These are phyloP conservation scores for Gonocerus acuteangulatus DNA, from an alignment of 2,888 invertebrate species.

Conservation along the genomic window DNA sequence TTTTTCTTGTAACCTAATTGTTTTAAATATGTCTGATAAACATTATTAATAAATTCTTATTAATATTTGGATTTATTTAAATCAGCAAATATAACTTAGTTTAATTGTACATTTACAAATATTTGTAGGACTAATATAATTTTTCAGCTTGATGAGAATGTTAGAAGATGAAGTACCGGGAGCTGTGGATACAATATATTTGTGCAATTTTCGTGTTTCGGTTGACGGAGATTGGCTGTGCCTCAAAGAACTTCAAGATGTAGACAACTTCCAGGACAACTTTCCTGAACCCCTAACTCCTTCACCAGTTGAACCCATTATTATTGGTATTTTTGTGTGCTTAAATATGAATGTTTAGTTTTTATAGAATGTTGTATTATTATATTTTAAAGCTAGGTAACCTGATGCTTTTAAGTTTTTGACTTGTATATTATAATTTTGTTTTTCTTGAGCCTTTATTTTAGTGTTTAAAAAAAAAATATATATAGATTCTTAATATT, in stretches of 20 bases:
- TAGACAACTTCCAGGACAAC: slow-evolving; percentile 69
- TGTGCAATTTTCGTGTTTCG: slow-evolving; percentile 94
- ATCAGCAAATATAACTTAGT: too few species aligned
- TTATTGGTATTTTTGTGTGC: slow-evolving; percentile 48
- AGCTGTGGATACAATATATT: slow-evolving; percentile 91
- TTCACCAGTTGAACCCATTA: slow-evolving; percentile 55
- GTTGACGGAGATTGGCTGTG: slow-evolving; percentile 97
- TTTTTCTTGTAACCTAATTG: too few species aligned
- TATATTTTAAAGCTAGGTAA: too few species aligned
- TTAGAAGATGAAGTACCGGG: slow-evolving; percentile 59
- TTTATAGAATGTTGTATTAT: too few species aligned
- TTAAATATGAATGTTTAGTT: not conserved
- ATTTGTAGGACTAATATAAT: not conserved
- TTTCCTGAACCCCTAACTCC: slow-evolving; percentile 58
- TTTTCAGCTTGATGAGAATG: slow-evolving; percentile 34
- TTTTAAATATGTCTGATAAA: too few species aligned
- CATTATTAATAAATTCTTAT: too few species aligned
- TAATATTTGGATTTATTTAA: too few species aligned
- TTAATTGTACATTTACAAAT: too few species aligned
- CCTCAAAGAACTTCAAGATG: slow-evolving; percentile 85
- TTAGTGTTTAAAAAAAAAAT: too few species aligned
- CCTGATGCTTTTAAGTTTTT: too few species aligned
- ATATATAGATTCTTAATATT: too few species aligned
- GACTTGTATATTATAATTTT: too few species aligned
- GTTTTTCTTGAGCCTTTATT: not conserved